Base-by-base conservation (phyloP, 2,888 invertebrate species). In the Eutolmus rufibarbis region DNA sequence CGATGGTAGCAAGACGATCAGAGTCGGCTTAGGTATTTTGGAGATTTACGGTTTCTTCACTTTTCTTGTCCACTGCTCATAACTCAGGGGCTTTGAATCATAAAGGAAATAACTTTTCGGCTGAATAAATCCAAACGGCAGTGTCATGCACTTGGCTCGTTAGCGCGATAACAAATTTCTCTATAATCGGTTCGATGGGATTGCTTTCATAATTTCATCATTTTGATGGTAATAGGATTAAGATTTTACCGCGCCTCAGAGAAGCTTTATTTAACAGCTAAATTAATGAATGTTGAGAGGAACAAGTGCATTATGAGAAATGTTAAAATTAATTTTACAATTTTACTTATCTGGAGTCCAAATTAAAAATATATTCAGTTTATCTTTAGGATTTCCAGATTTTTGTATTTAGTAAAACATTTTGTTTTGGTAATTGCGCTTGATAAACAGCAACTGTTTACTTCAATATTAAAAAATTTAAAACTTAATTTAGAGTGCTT, bases 191-290 rank as follows among this genome's bases (percentile, higher is more conserved):
- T 23, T 66, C 66, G 81, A 81, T 37, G 76, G 40, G 34, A 79
- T 46, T 51, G 31, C 51, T 56, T 81, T 81, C 28, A 51, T 28
- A 81, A 56, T 81, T 81, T 56, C 14, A 81, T 43, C 81, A 51
- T 46, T 51, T 46, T 46, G 19, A 81, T 81, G 81, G 46, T 81
- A 81, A 81, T 81, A 81, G 81, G 81, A 81, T 81, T 81, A 81
- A 34, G 9, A 81, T 78, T 12, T 37, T 78, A 66, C 28, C 23
- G 8, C 43, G 14, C 40, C 23, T 14, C 43, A 43, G 43, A 43
- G 9, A 23, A 23, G 12, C 8, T 40, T 40, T 40, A 9, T 40
- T 40, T 66, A 23, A 66, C 12, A 66, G 23, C 66, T 66, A 66
- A 78, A 78, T 78, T 46, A 43, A 78, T 78, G 46, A 66, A 66